A percentile compares a stretch with the other conserved stretches of the same genome.
These are phyloP conservation scores for Spialia ferax DNA, from an alignment of 2,888 invertebrate species.

Conservation along the genomic window DNA sequence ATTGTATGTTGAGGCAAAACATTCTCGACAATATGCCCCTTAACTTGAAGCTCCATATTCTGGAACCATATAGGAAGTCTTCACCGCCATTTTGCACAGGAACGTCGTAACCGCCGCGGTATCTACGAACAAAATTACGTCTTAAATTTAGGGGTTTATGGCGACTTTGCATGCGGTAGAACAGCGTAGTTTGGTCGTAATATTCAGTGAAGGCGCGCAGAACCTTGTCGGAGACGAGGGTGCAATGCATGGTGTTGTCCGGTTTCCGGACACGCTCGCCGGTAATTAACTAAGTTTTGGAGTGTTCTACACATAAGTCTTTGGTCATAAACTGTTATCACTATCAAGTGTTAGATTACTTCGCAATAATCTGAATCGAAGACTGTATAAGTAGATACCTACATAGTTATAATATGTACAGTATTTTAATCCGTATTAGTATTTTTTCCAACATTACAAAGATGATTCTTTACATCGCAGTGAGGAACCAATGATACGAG, in stretches of 20 bases:
- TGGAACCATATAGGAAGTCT: slow-evolving; percentile 68
- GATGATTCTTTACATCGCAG: too few relatives aligned
- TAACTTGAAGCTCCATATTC: slow-evolving; percentile 78
- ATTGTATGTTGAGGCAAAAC: slow-evolving; percentile 63
- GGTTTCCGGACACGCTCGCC: slow-evolving; percentile 80
- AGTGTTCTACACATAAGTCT: slow-evolving; percentile 50
- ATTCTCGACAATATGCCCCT: slow-evolving; percentile 76
- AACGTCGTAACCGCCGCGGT: slow-evolving; percentile 53
- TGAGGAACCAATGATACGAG: too few relatives aligned
- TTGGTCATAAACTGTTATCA: slow-evolving; percentile 36
- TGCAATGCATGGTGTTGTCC: slow-evolving; percentile 82
- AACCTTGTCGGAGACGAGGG: slow-evolving; percentile 79
- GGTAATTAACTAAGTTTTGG: slow-evolving; percentile 82
- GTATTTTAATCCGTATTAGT: too few relatives aligned
- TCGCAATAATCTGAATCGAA: too few relatives aligned
- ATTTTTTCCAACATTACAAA: too few relatives aligned
- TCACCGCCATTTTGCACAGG: slow-evolving; percentile 51
- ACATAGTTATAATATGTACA: too few relatives aligned
- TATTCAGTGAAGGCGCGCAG: slow-evolving; percentile 49
- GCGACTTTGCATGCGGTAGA: slow-evolving; percentile 43
- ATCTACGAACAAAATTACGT: slow-evolving; percentile 48
- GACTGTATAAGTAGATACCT: too few relatives aligned
- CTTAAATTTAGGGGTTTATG: slow-evolving; percentile 53
- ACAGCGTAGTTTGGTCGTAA: slow-evolving; percentile 34
- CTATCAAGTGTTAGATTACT: neutral